Evolutionary conservation across 2,797 vertebrate species (phyloP).

Genomic region (Orientallactaga sibirica): DNA sequence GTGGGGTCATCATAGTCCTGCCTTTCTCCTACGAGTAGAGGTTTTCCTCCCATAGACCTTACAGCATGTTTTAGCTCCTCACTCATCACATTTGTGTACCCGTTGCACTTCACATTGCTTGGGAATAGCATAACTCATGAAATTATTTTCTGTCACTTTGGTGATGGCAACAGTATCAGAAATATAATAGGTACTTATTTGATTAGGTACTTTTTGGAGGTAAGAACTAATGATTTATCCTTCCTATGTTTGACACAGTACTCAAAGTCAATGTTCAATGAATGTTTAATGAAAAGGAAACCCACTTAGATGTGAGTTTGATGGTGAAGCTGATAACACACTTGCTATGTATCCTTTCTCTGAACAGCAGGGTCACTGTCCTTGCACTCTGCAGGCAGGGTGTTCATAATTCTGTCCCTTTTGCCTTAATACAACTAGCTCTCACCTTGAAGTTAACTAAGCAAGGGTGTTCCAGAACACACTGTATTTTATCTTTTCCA

Average conservation of each 20-base stretch:
- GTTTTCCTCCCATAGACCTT: background rate
- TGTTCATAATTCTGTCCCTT: background rate
- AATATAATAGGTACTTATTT: background rate
- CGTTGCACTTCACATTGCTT: background rate
- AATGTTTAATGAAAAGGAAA: background rate
- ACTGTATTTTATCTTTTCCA: background rate
- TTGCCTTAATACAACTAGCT: background rate
- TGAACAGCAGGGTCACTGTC: background rate
- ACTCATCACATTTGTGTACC: background rate
- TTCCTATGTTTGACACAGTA: background rate
- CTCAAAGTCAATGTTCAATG: background rate
- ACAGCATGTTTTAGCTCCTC: background rate
- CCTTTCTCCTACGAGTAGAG: background rate
- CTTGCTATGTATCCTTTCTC: background rate
- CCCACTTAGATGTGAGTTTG: background rate
- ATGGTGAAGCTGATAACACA: background rate
- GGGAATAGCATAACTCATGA: background rate
- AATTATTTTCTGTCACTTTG: background rate
- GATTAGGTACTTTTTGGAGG: background rate
- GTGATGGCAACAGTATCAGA: background rate
- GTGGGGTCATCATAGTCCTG: background rate
- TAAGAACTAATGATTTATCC: background rate
- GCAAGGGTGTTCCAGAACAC: background rate
- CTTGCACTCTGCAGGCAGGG: background rate
- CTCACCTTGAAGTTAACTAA: slow-evolving; percentile 43